Evolutionary conservation across 2,797 vertebrate genomes (phyloP), one percentile per base, ranked within the genome.

Genomic region (Numenius phaeopus): DNA sequence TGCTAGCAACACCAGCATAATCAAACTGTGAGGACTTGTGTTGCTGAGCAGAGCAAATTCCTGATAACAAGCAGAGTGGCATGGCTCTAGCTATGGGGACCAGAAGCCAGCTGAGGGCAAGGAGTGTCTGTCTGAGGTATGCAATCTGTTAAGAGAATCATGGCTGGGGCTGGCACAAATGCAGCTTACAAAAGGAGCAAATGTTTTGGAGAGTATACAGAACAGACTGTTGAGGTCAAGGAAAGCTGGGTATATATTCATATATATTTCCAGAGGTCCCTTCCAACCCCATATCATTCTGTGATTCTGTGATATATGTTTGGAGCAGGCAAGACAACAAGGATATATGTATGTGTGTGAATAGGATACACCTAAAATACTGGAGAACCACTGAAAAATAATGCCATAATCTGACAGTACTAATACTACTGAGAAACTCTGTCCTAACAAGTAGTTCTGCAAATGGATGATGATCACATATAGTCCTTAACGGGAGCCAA

Each of bases 41-140:
- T 1, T 37, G 54, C 73, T 34, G 12, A 69, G 61, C 27, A 64
- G 13, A 73, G 39, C 49, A 26, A 55, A 58, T 23, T 32, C 37
- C 29, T 39, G 29, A 1, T 19, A 55, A 70, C 12, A 44, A 70
- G 34, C 32, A 66, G 50, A 49, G 32, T 3, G 8, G 34, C 30
- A 49, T 4, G 34, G 50, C 34, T 80, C 23, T 32, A 26, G 27
- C 46, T 11, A 10, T 13, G 18, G 34, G 22, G 19, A 71, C 19
- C 37, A 42, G 8, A 14, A 64, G 23, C 55, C 11, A 24, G 26
- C 55, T 49, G 8, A 3, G 3, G 11, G 10, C 0, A 0, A 61
- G 21, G 10, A 57, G 9, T 7, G 5, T 21, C 37, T 87, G 61
- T 42, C 49, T 26, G n/a, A 37, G 19, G 15, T 23, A 58, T 3